Conservation (phyloP, 2,888 invertebrate species). For the Gasteruption jaculator region DNA sequence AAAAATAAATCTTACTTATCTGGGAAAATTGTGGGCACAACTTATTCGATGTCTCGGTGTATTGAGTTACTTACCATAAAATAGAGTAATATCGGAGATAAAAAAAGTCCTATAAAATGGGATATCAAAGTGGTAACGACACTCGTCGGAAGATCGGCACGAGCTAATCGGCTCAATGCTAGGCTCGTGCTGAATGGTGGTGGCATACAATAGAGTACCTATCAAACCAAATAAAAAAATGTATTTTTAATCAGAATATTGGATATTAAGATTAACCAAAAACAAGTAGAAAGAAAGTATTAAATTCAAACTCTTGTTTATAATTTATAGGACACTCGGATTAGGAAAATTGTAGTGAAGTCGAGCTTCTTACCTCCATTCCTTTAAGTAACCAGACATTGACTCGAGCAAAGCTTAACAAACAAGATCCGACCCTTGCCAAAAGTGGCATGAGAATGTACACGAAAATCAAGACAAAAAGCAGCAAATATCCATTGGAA, state of each 20-base stretch:
- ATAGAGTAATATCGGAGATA: constrained; percentile 44
- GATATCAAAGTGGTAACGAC: constrained; percentile 42
- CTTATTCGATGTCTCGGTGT: not conserved
- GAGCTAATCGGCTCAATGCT: constrained; percentile 40
- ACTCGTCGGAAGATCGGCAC: constrained; percentile 45
- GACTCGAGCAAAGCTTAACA: constrained; percentile 36
- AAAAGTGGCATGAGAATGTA: constrained; percentile 42
- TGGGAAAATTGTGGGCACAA: no score
- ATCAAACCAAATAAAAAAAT: constrained; percentile 21
- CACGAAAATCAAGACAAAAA: constrained; percentile 40
- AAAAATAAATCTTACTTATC: no score
- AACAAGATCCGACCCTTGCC: constrained; percentile 36
- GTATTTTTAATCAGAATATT: not conserved
- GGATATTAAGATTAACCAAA: constrained; percentile 1
- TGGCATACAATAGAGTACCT: constrained; percentile 49
- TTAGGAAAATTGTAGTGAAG: not conserved
- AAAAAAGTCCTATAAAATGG: constrained; percentile 42
- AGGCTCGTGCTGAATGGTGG: constrained; percentile 46
- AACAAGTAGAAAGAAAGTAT: not conserved
- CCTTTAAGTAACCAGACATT: constrained; percentile 45
- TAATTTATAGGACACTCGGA: not conserved
- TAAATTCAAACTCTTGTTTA: not conserved
- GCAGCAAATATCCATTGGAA: constrained; percentile 37
- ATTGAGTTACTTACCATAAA: constrained; percentile 37
- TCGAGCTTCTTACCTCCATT: constrained; percentile 40